A percentile compares a stretch with the other conserved stretches of the same genome.
Conservation (phyloP, 2,888 invertebrate species). For the Auanema freiburgensis region DNA sequence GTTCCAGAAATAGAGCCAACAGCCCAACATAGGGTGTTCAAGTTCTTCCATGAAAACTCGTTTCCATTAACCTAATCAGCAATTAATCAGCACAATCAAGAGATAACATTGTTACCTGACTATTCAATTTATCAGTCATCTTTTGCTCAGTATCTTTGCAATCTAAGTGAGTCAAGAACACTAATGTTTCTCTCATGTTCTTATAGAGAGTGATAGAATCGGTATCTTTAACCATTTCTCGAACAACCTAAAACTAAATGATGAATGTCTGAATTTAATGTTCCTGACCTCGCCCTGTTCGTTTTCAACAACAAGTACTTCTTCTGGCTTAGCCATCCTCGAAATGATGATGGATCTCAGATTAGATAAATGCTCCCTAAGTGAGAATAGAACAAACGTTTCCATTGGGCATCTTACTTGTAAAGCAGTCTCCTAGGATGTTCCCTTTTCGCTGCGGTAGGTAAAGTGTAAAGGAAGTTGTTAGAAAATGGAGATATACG, state of each 20-base stretch:
- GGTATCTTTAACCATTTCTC: conserved; percentile 99
- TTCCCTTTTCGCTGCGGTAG: conserved; percentile 4
- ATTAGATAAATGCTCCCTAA: conserved; percentile 61
- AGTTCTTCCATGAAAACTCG: conserved; percentile 99
- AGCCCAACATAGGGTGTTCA: conserved; percentile 98
- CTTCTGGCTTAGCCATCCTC: conserved; percentile 99
- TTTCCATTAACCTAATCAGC: conserved; percentile 77
- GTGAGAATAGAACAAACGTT: background rate
- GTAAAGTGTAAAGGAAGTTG: background rate
- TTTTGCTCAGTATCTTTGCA: conserved; percentile 95
- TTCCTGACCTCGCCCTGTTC: conserved; percentile 83
- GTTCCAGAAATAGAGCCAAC: conserved; percentile 98
- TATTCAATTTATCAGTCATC: conserved; percentile 96
- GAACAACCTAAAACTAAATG: conserved; percentile 72
- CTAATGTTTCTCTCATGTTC: conserved; percentile 78
- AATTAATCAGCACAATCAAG: background rate
- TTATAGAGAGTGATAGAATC: conserved; percentile 98
- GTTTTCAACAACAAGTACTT: conserved; percentile 98
- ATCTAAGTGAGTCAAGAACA: conserved; percentile 97
- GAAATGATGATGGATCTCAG: conserved; percentile 97
- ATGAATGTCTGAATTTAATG: background rate
- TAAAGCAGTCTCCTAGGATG: conserved; percentile 17
- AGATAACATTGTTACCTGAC: conserved; percentile 72
- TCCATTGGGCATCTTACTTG: conserved; percentile 2
- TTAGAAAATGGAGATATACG: conserved; percentile 77